Evolutionary conservation across 2,113 vertebrate species (phyloP), one percentile per base, ranked within the genome.

Genomic region (Triplophysa rosa): DNA sequence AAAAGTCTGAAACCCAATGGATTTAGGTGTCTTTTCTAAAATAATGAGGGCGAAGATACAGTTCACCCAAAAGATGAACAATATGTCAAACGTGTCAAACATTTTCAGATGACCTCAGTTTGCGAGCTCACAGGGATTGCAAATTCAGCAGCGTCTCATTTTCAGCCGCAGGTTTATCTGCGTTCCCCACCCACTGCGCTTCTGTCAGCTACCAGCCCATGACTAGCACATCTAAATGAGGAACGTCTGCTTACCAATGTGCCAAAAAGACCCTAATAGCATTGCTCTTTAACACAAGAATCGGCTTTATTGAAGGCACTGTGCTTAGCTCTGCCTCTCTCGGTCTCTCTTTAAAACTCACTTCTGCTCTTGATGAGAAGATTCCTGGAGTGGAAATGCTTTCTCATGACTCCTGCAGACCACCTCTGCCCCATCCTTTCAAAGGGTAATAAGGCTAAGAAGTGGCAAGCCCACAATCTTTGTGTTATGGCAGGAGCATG

Each of bases 401-500:
- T 79, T 85, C 84, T 85, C 85, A 85, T 78, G 72, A 12, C 68
- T 23, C 47, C 54, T 16, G 63, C 26, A 19, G 59, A 61, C 40
- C 24, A 71, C 54, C 29, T 67, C 45, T 77, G 73, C 65, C 67
- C 61, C 29, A 17, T 61, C 58, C 52, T 73, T 77, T 63, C 78
- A 87, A 80, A 84, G 78, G 81, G 80, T 82, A 83, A 84, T 85
- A 75, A 85, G 84, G 74, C 67, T 52, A 67, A 75, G 23, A 76
- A 67, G 73, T 74, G 67, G 76, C 16, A 24, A 62, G 49, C 64
- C 61, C 37, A 71, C 9, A 9, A 3, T 65, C 76, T 84, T 79
- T 84, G 87, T 87, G 82, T 82, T 72, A 42, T 59, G 24, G 47
- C 59, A 83, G 4, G 37, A 84, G 78, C 75, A 24, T 0, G 1